These are phyloP conservation scores for Piaya cayana DNA, from an alignment of 2,113 vertebrate genomes.

Conservation along the genomic window DNA sequence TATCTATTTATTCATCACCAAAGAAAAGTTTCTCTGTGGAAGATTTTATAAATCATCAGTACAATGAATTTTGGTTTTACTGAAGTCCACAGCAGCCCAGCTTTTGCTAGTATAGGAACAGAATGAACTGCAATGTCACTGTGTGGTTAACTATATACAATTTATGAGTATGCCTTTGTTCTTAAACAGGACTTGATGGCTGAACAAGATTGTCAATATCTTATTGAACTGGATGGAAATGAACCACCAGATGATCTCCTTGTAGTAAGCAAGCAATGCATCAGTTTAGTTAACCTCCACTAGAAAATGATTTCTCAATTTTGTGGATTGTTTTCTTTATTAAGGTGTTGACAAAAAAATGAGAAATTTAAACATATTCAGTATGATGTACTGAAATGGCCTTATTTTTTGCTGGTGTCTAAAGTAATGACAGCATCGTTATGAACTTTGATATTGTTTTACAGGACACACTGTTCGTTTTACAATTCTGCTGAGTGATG, in stretches of 20 bases:
- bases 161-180: neutral
- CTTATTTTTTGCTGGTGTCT: neutral
- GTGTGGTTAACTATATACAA: neutral
- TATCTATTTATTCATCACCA: neutral
- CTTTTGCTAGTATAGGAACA: neutral
- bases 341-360: neutral
- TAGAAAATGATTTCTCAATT: neutral
- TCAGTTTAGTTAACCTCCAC: neutral
- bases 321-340: neutral
- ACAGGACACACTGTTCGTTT: neutral
- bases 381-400: neutral
- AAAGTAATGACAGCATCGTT: neutral
- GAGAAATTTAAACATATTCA: neutral
- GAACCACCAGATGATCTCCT: slow-evolving; percentile 78
- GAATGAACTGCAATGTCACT: neutral
- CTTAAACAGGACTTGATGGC: slow-evolving; percentile 83
- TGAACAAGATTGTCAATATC: slow-evolving; percentile 78
- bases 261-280: slow-evolving; percentile 67
- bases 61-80: neutral
- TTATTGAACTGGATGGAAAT: slow-evolving; percentile 91
- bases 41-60: neutral
- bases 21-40: neutral
- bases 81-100: neutral
- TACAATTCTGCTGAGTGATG: neutral
- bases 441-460: neutral